A percentile compares a stretch with the other conserved stretches of the same genome.
Evolutionary conservation across 2,797 vertebrate genomes (phyloP).

Genomic region (Argya squamiceps): DNA sequence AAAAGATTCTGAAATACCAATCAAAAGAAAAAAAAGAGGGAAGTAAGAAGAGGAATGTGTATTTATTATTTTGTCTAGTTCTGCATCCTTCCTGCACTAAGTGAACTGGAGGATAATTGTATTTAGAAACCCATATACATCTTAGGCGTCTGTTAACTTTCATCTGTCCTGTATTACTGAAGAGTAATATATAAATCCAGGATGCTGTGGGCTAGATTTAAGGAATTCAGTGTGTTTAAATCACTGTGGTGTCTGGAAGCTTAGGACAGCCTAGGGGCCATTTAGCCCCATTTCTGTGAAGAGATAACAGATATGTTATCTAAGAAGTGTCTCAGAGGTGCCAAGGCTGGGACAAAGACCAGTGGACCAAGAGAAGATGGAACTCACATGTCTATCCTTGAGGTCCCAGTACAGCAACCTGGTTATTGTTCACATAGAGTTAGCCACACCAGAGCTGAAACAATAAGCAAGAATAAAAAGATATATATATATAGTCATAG

Average conservation of each 20-base stretch:
- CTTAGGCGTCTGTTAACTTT: conserved; percentile 46
- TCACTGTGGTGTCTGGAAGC: conserved; percentile 3
- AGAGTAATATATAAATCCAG: not conserved
- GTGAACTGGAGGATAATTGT: not conserved
- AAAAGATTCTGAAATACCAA: not conserved
- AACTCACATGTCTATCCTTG: not conserved
- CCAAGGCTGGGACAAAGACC: not conserved
- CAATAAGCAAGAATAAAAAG: not conserved
- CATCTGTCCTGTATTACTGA: conserved; percentile 17
- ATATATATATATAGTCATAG: not conserved
- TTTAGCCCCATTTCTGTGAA: not conserved
- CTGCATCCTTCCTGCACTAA: conserved; percentile 33
- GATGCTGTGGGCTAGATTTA: not conserved
- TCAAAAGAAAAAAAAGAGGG: accelerated
- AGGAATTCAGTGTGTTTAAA: conserved; percentile 29
- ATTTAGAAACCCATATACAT: conserved; percentile 6
- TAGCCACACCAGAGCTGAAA: not conserved
- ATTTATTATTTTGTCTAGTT: conserved; percentile 58
- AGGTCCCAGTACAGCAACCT: not conserved
- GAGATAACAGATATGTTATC: not conserved
- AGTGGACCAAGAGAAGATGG: not conserved
- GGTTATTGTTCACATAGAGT: not conserved
- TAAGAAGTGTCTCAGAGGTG: not conserved
- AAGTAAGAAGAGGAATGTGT: conserved; percentile 5
- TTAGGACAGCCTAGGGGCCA: not conserved